Base-by-base conservation (phyloP, 2,888 invertebrate genomes). In the Neoscelio sp. region DNA sequence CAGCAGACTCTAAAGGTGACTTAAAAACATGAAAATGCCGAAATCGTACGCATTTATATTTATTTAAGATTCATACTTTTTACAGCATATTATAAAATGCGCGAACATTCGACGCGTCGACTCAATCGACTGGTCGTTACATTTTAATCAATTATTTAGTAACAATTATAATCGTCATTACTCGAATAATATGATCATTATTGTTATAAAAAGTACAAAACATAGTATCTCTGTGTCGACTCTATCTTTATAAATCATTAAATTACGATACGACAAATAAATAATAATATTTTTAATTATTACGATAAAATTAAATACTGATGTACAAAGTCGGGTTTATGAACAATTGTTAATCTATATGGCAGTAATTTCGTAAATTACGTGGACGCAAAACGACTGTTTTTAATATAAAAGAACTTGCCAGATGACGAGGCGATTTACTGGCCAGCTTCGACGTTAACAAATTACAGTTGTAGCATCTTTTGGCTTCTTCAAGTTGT, bases 401-500 rank as follows among this genome's bases (percentile, higher is more conserved):
- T 65, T 46, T 64, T 56, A 28, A n/a, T 42, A 58, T 35, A 65
- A 71, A 74, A 42, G 5, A 60, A 42, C 3, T n/a, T 15, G 28
- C 50, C 70, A 56, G 68, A 80, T 82, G 74, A 78, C 67, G 48
- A 33, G 50, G 52, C 58, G 60, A 64, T 52, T 28, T 33, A 13
- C 10, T 5, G n/a, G 26, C 71, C 38, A 18, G 18, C 58, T 58
- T 76, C 17, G 18, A 48, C 67, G 74, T 67, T 38, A 15, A 78
- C 68, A 80, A 82, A 65, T 62, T 82, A 82, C 76, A 62, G 75
- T 82, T 83, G 85, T 89, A 89, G 89, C 89, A 86, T 89, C 89
- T 89, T 87, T 89, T 87, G 89, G 89, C 89, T 89, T 85, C 83
- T 44, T 85, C 86, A 85, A 87, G 84, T 87, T 85, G 87, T 86